These are phyloP conservation scores for Liodrosophila aerea DNA, from an alignment of 2,888 invertebrate genomes.

Conservation along the genomic window DNA sequence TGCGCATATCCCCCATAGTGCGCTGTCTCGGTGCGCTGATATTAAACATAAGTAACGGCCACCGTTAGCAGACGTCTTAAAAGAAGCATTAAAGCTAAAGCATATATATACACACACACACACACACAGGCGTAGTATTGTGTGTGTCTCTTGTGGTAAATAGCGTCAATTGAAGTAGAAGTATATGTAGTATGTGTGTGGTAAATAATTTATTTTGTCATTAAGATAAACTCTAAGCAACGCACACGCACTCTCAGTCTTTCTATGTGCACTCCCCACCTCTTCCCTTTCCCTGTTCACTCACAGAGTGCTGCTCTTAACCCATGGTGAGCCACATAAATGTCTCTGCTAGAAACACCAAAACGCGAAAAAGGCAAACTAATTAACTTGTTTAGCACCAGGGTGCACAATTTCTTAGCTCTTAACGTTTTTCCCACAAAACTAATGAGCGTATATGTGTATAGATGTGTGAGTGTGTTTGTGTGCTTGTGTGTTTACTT, in stretches of 20 bases:
- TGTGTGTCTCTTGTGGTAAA: slow-evolving; percentile 24
- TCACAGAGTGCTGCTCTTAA: slow-evolving; percentile 25
- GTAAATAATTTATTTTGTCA: slow-evolving; percentile 78
- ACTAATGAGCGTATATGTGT: slow-evolving; percentile 57
- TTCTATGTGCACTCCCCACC: neutral
- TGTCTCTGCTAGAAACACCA: slow-evolving; percentile 39
- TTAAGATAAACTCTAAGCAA: slow-evolving; percentile 67
- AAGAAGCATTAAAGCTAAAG: slow-evolving; percentile 56
- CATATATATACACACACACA: slow-evolving; percentile 24
- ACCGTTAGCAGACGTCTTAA: slow-evolving; percentile 39
- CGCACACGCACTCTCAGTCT: slow-evolving; percentile 21
- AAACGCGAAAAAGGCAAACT: slow-evolving; percentile 62
- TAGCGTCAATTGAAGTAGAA: slow-evolving; percentile 66
- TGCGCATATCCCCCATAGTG: slow-evolving; percentile 9
- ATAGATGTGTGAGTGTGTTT: neutral
- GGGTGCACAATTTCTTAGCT: slow-evolving; percentile 53
- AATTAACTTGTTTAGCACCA: slow-evolving; percentile 75
- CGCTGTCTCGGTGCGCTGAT: slow-evolving; percentile 30
- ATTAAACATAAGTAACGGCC: slow-evolving; percentile 51
- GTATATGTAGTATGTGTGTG: slow-evolving; percentile 1
- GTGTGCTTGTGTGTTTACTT: slow-evolving; percentile 4
- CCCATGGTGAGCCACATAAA: slow-evolving; percentile 54
- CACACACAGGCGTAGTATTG: slow-evolving; percentile 4
- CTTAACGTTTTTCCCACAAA: slow-evolving; percentile 44
- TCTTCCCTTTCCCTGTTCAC: slow-evolving; percentile 1